Percentiles rank a stretch among this genome's conserved stretches.
Conservation (phyloP, 2,797 vertebrate species). For the Rhinatrema bivittatum region DNA sequence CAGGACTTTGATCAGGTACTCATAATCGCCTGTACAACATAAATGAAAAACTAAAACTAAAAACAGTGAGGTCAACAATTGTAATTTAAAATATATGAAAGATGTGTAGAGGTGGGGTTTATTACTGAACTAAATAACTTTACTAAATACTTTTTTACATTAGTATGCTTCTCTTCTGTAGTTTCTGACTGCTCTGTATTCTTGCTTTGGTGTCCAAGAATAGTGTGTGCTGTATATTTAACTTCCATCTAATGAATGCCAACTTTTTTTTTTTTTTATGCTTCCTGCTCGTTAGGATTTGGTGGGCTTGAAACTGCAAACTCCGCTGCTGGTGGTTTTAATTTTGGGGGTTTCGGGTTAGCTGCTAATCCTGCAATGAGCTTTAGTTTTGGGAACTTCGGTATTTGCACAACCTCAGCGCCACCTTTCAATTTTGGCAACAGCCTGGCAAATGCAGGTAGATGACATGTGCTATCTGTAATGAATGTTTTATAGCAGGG, state of each 20-base stretch:
- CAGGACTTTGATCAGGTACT: no score
- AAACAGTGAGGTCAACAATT: no score
- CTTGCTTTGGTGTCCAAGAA: conserved; percentile 1
- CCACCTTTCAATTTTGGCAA: conserved; percentile 96
- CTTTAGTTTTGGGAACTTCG: conserved; percentile 95
- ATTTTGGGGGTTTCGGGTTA: conserved; percentile 96
- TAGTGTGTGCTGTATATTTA: conserved; percentile 13
- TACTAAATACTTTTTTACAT: conserved; percentile 9
- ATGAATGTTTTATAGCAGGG: conserved; percentile 36
- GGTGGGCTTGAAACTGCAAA: conserved; percentile 90
- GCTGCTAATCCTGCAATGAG: conserved; percentile 86
- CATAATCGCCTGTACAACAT: no score
- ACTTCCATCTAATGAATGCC: conserved; percentile 47
- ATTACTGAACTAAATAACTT: background rate
- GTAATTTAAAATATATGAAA: no score
- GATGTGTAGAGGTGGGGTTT: no score
- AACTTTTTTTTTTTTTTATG: conserved; percentile 65
- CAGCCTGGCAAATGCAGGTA: conserved; percentile 95
- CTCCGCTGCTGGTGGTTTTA: conserved; percentile 89
- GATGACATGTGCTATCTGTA: conserved; percentile 49
- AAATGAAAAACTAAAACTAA: no score
- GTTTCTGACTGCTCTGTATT: background rate
- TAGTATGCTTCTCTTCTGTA: background rate
- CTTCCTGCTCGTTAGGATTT: conserved; percentile 82
- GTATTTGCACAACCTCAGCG: conserved; percentile 82